These are phyloP conservation scores for Diarsia rubi DNA, from an alignment of 2,888 invertebrate genomes.

Conservation along the genomic window DNA sequence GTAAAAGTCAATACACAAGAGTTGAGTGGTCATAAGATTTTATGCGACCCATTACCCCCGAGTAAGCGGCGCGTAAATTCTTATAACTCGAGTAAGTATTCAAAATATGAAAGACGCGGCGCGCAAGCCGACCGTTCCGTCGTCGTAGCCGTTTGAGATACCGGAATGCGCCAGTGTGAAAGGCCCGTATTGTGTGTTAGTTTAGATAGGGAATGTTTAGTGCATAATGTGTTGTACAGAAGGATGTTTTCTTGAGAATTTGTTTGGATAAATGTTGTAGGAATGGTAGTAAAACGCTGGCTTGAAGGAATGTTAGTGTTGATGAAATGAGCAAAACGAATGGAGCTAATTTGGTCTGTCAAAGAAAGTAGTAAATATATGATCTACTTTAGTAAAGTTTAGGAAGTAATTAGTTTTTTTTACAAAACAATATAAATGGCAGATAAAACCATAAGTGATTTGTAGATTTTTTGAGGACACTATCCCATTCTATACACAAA, in stretches of 20 bases:
- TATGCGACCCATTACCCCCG: conserved; percentile 86
- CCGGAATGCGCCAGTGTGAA: conserved; percentile 58
- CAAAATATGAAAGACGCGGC: conserved; percentile 86
- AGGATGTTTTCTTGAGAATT: conserved; percentile 61
- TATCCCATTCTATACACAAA: not conserved
- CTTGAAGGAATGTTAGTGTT: conserved; percentile 1
- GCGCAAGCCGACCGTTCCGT: conserved; percentile 59
- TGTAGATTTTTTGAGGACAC: not conserved
- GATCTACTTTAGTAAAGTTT: not conserved
- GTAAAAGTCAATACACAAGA: conserved; percentile 89
- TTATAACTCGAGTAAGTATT: conserved; percentile 89
- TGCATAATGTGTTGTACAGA: conserved; percentile 59
- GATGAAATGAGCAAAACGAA: not conserved
- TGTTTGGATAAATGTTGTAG: conserved; percentile 48
- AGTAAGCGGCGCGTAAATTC: conserved; percentile 90
- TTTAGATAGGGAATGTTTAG: conserved; percentile 65
- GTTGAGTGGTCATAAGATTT: conserved; percentile 89
- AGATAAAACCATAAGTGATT: not conserved
- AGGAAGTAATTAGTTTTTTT: not conserved
- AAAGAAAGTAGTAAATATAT: not conserved
- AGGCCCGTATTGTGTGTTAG: conserved; percentile 62
- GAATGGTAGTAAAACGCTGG: conserved; percentile 26
- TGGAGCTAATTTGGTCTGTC: not conserved
- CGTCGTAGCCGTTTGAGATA: conserved; percentile 64
- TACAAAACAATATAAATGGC: not conserved